Conservation (phyloP, 1,140 invertebrate species). For the Calephelis nemesis region DNA sequence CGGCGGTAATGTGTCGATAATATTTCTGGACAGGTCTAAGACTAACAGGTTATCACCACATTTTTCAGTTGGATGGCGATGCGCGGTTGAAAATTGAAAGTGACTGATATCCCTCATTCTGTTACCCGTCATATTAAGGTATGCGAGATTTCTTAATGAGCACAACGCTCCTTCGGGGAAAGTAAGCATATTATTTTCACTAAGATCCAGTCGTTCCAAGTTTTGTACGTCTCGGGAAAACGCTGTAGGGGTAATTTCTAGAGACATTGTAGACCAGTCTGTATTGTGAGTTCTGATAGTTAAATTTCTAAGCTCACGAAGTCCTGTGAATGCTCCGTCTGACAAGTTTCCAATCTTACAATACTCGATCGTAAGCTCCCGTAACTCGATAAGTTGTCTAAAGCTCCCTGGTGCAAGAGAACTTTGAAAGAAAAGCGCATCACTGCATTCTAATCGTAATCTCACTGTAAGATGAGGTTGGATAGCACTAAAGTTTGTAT, state of each 20-base stretch:
- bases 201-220: conserved; percentile 89
- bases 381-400: conserved; percentile 88
- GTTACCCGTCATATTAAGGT: conserved; percentile 90
- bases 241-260: conserved; percentile 87
- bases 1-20: conserved; percentile 88
- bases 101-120: conserved; percentile 87
- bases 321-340: conserved; percentile 89
- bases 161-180: conserved; percentile 92
- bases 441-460: conserved; percentile 90
- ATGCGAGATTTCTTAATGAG: conserved; percentile 86
- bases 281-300: conserved; percentile 93
- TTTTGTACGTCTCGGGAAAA: conserved; percentile 87
- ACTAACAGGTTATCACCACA: conserved; percentile 86
- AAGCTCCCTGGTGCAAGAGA: conserved; percentile 92
- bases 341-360: conserved; percentile 94
- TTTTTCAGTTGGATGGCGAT: conserved; percentile 81
- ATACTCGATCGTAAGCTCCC: conserved; percentile 91
- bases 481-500: conserved; percentile 93
- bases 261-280: conserved; percentile 91
- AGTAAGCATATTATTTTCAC: conserved; percentile 92
- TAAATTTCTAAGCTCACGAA: conserved; percentile 89
- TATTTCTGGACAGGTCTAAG: conserved; percentile 91
- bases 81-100: conserved; percentile 85
- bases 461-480: conserved; percentile 92
- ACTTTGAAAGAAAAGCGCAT: conserved; percentile 91